phyloP scores from a whole-genome alignment of 2,797 vertebrate species.

The Clarias laeviceps region DNA sequence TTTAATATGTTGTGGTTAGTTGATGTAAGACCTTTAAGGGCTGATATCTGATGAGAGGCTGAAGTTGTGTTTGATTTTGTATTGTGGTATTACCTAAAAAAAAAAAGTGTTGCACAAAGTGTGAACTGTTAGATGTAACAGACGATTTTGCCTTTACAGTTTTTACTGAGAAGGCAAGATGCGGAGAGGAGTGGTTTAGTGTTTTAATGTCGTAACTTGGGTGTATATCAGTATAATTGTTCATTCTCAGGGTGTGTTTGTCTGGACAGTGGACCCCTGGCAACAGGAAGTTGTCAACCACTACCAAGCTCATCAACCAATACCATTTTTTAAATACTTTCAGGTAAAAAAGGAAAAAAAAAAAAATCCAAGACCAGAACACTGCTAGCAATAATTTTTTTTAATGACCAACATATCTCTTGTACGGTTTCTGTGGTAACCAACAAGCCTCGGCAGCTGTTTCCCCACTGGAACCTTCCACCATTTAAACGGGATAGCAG shows the following conservation, averaged over 20 bases:
- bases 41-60: slow-evolving; percentile 33
- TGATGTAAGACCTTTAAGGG: slow-evolving; percentile 31
- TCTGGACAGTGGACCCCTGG: slow-evolving; percentile 25
- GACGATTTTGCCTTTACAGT: slow-evolving; percentile 19
- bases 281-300: slow-evolving; percentile 15
- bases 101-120: slow-evolving; percentile 7
- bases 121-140: slow-evolving; percentile 17
- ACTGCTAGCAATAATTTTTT: slow-evolving; percentile 69
- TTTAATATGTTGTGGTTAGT: slow-evolving; percentile 6
- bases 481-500: slow-evolving; percentile 62
- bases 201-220: slow-evolving; percentile 29
- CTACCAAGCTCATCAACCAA: slow-evolving; percentile 24
- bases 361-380: slow-evolving; percentile 23
- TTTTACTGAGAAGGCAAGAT: slow-evolving; percentile 10
- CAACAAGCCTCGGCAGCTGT: slow-evolving; percentile 65
- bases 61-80: slow-evolving; percentile 7
- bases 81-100: slow-evolving; percentile 5
- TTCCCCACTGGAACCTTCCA: slow-evolving; percentile 55
- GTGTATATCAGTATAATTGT: slow-evolving; percentile 37
- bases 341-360: slow-evolving; percentile 35
- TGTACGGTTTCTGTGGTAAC: slow-evolving; percentile 69
- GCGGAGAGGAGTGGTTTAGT: slow-evolving; percentile 22
- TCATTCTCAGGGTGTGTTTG: slow-evolving; percentile 47
- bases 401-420: slow-evolving; percentile 76
- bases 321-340: slow-evolving; percentile 31